Evolutionary conservation across 2,888 invertebrate species (phyloP).

Genomic region (Eurois occulta): DNA sequence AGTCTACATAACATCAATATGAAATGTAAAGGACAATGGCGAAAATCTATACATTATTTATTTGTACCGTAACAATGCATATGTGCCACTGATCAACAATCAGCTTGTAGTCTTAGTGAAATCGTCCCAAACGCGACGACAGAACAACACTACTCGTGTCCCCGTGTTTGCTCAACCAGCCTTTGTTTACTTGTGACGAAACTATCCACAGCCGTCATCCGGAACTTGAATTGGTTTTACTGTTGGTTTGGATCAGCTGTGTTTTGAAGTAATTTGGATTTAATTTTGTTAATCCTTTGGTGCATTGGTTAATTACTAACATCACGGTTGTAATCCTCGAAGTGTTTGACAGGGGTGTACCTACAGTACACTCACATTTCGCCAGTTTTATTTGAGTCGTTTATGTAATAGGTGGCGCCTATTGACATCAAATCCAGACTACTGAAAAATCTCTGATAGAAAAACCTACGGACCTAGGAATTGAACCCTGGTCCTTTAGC

Average conservation of each 20-base stretch:
- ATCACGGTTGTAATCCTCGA: no score
- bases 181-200: conserved; percentile 56
- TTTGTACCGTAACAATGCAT: not conserved
- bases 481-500: not conserved
- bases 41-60: not conserved
- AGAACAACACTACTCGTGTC: conserved; percentile 64
- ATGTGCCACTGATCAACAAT: not conserved
- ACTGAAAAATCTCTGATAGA: not conserved
- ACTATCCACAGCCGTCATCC: conserved; percentile 40
- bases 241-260: conserved; percentile 24
- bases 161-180: conserved; percentile 58
- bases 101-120: conserved; percentile 76
- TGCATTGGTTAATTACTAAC: not conserved
- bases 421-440: not conserved
- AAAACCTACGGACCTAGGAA: not conserved
- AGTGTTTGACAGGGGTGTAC: not conserved
- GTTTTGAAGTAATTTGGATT: conserved; percentile 47
- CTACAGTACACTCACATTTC: not conserved
- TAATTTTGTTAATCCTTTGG: not conserved
- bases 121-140: conserved; percentile 75
- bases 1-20: not conserved
- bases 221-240: conserved; percentile 44
- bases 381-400: not conserved
- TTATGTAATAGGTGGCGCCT: not conserved
- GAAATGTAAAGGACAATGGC: not conserved